Conservation (phyloP, 2,888 invertebrate genomes). For the Himalopsyche japonica region DNA sequence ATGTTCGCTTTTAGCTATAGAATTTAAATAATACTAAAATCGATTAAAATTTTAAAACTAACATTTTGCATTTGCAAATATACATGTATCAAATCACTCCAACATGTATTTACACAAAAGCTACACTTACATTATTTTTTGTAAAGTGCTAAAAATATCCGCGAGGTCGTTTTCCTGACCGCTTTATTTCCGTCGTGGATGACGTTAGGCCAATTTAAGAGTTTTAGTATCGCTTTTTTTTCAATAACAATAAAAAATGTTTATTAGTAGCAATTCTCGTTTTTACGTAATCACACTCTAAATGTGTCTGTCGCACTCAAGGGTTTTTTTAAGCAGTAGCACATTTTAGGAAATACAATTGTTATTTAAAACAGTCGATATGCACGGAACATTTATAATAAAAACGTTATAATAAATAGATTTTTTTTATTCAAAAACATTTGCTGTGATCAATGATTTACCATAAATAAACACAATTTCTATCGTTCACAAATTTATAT, state of each 20-base stretch:
- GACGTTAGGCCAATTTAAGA: background rate
- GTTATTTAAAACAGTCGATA: no score
- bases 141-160: background rate
- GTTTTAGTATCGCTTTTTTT: background rate
- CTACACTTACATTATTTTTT: background rate
- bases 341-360: no score
- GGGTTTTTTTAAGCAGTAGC: background rate
- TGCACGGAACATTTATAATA: no score
- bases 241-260: conserved; percentile 2
- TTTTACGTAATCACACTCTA: conserved; percentile 11
- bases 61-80: background rate
- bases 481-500: no score
- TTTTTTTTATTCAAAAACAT: no score
- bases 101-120: background rate
- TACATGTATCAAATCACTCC: background rate
- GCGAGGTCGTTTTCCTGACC: background rate
- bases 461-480: no score
- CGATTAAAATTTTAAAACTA: background rate
- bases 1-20: no score
- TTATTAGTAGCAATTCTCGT: conserved; percentile 9
- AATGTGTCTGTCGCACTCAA: background rate
- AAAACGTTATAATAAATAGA: no score
- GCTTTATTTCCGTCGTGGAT: background rate
- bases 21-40: no score
- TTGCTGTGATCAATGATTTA: no score